Base-by-base conservation (phyloP, 2,797 vertebrate species). In the Pogonophryne albipinna region DNA sequence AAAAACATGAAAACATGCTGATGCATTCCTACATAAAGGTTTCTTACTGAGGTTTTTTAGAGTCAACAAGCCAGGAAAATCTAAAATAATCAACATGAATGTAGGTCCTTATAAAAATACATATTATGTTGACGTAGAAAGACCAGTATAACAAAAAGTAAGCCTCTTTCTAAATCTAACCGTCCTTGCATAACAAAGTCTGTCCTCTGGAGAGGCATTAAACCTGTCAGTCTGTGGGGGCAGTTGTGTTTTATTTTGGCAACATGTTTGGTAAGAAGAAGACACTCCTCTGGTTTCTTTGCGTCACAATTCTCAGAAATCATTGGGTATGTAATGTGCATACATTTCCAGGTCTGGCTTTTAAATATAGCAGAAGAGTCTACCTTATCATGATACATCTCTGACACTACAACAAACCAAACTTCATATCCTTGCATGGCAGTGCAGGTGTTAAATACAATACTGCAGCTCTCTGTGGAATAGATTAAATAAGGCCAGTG, bases 371-470 rank as follows among this genome's bases (percentile, higher is more conserved):
- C 45, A 61, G 27, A 17, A 57, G 20, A 11, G 12, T 31, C 16
- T 53, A 13, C 53, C 42, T 47, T 47, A 49, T 57, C 38, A 46
- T 49, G 72, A 57, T 50, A 49, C 47, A 31, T 80, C 13, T 63
- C 31, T 66, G 34, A 50, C 47, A n/a, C 44, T 1, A 20, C 44
- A 56, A 23, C 50, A 67, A 52, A 47, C 62, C 46, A 5, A 27
- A 27, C 46, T 45, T 17, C 34, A n/a, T 9, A 10, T 17, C 60
- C 53, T 15, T 45, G 15, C 14, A 27, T 47, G 53, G 31, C 34
- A 66, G 34, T 61, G 78, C 49, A 64, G 57, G 62, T 76, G 74
- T 74, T 64, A 51, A 79, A 83, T 69, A 64, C 34, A 74, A 58
- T 44, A 38, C 66, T 58, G 62, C 55, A 47, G 51, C 38, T 66